phyloP scores from a whole-genome alignment of 2,797 vertebrate species.

The Yasuhikotakia modesta region DNA sequence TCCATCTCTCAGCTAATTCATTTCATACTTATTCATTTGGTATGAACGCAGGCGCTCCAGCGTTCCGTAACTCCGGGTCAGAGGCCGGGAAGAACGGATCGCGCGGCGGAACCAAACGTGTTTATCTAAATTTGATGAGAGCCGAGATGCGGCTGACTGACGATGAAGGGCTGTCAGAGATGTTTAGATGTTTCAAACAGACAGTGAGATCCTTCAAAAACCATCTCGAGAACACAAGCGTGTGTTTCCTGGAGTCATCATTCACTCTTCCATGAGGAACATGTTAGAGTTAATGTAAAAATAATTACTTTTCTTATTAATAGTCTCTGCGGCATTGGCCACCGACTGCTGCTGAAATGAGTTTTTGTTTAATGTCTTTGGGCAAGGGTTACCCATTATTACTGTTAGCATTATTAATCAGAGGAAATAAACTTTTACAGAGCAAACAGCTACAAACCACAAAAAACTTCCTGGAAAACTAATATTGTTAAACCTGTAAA shows the following conservation, averaged over 20 bases:
- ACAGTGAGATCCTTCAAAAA: neutral
- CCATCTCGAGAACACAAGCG: neutral
- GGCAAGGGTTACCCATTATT: slow-evolving; percentile 55
- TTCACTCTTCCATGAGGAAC: slow-evolving; percentile 43
- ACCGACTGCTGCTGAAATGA: slow-evolving; percentile 53
- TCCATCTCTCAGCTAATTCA: slow-evolving; percentile 70
- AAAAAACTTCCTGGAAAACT: slow-evolving; percentile 18
- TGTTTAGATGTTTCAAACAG: neutral
- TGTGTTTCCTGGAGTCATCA: slow-evolving; percentile 41
- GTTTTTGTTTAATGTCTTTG: slow-evolving; percentile 50
- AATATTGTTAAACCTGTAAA: slow-evolving; percentile 34
- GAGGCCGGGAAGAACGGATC: slow-evolving; percentile 16
- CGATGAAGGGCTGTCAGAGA: neutral
- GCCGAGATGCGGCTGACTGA: neutral
- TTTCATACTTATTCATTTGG: slow-evolving; percentile 80
- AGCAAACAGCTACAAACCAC: neutral
- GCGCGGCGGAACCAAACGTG: neutral
- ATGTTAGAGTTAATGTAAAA: slow-evolving; percentile 60
- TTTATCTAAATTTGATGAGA: neutral
- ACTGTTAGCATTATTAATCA: slow-evolving; percentile 45
- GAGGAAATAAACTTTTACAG: slow-evolving; percentile 49
- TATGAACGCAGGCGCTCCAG: slow-evolving; percentile 31
- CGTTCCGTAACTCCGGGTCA: slow-evolving; percentile 45
- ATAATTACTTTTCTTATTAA: slow-evolving; percentile 64
- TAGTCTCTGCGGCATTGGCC: slow-evolving; percentile 53